These are phyloP conservation scores for Macrotis lagotis DNA, from an alignment of 2,113 vertebrate species.

Conservation along the genomic window DNA sequence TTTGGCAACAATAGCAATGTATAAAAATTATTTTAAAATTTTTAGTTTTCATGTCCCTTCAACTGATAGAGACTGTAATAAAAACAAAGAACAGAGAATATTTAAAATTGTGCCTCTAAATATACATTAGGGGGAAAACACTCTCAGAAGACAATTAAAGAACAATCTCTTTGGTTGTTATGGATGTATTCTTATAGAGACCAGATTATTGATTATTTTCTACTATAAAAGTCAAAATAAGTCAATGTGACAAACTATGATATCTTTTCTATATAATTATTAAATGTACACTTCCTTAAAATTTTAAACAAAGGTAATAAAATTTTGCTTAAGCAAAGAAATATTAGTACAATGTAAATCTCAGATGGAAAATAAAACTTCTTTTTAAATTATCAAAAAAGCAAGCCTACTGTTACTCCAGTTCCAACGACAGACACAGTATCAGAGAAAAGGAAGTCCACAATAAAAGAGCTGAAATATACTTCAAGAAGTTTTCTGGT, in stretches of 20 bases:
- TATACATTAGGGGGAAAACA: background rate
- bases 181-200: background rate
- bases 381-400: background rate
- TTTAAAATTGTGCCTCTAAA: slow-evolving; percentile 58
- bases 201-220: background rate
- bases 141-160: background rate
- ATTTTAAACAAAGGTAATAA: slow-evolving; percentile 12
- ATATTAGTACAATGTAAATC: slow-evolving; percentile 10
- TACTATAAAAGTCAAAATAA: background rate
- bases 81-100: background rate
- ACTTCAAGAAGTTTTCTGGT: background rate
- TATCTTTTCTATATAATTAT: background rate
- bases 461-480: background rate
- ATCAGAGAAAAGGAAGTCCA: background rate
- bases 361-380: background rate
- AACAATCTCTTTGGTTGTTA: background rate
- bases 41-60: slow-evolving; percentile 67
- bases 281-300: slow-evolving; percentile 7
- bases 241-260: background rate
- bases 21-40: slow-evolving; percentile 71
- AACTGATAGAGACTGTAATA: slow-evolving; percentile 62
- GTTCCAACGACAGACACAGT: background rate
- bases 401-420: background rate
- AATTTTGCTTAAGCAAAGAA: background rate
- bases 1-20: slow-evolving; percentile 61